A percentile compares a stretch with the other conserved stretches of the same genome.
Evolutionary conservation across 2,113 vertebrate species (phyloP).

Genomic region (Dromiciops gliroides): DNA sequence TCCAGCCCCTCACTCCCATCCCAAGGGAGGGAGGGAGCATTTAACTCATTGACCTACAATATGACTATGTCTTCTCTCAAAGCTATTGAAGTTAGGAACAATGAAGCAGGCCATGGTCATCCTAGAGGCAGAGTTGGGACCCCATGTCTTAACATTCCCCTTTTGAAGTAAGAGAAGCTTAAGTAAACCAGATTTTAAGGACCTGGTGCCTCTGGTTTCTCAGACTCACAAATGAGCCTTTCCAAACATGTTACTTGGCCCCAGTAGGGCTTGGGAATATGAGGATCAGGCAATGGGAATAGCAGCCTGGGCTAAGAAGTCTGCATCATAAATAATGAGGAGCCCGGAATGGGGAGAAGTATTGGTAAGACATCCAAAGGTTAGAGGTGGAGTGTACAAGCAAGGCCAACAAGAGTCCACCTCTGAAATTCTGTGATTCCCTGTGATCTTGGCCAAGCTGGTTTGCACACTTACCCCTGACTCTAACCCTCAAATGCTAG

Average conservation of each 20-base stretch:
- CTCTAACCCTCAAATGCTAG: background rate
- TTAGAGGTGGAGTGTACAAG: background rate
- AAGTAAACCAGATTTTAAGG: background rate
- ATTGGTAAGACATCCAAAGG: background rate
- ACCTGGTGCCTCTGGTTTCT: background rate
- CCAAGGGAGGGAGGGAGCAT: background rate
- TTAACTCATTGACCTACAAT: background rate
- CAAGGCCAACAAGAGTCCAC: background rate
- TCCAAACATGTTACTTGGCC: background rate
- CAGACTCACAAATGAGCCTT: background rate
- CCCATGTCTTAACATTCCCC: background rate
- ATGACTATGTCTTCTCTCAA: background rate
- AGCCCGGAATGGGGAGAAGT: background rate
- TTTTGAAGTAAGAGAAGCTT: background rate
- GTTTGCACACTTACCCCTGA: background rate
- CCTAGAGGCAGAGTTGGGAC: background rate
- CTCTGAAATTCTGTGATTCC: background rate
- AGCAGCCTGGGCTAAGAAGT: background rate
- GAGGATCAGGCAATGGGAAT: background rate
- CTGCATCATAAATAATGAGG: background rate
- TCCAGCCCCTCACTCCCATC: background rate
- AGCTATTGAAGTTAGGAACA: slow-evolving; percentile 21
- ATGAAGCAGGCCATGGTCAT: slow-evolving; percentile 20
- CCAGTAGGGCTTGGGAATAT: background rate
- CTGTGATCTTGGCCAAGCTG: background rate